phyloP scores from a whole-genome alignment of 2,888 invertebrate genomes.

The Oconnorella tubifera region DNA sequence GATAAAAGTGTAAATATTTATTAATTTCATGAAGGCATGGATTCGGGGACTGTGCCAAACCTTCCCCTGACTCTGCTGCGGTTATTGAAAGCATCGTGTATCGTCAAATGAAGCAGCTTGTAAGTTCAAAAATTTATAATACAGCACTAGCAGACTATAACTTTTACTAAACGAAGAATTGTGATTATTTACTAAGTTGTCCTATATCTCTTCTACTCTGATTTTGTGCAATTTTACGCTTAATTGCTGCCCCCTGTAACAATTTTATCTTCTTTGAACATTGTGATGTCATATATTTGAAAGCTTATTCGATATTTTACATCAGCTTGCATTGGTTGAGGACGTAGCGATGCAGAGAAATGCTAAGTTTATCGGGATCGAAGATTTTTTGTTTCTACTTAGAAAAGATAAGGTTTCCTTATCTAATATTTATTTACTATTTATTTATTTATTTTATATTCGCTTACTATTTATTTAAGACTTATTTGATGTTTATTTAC shows the following conservation, averaged over 20 bases:
- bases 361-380: conserved; percentile 60
- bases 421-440: conserved; percentile 9
- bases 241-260: too few species aligned
- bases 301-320: neutral
- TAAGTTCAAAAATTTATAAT: conserved; percentile 33
- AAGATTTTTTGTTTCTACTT: conserved; percentile 77
- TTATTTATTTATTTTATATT: neutral
- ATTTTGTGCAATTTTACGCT: too few species aligned
- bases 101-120: conserved; percentile 73
- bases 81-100: conserved; percentile 79
- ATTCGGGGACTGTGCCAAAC: conserved; percentile 83
- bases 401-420: conserved; percentile 72
- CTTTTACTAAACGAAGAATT: too few species aligned
- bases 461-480: neutral
- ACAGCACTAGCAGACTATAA: too few species aligned
- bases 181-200: too few species aligned
- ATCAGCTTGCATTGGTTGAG: conserved; percentile 68
- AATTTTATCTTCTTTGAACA: too few species aligned
- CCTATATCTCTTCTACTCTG: too few species aligned
- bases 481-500: neutral
- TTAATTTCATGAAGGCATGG: conserved; percentile 64
- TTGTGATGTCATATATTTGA: neutral
- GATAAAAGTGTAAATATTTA: neutral
- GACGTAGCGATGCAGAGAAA: conserved; percentile 66
- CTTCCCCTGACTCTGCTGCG: conserved; percentile 75